These are phyloP conservation scores for Trichogramma dendrolimi DNA, from an alignment of 2,888 invertebrate species.

Conservation along the genomic window DNA sequence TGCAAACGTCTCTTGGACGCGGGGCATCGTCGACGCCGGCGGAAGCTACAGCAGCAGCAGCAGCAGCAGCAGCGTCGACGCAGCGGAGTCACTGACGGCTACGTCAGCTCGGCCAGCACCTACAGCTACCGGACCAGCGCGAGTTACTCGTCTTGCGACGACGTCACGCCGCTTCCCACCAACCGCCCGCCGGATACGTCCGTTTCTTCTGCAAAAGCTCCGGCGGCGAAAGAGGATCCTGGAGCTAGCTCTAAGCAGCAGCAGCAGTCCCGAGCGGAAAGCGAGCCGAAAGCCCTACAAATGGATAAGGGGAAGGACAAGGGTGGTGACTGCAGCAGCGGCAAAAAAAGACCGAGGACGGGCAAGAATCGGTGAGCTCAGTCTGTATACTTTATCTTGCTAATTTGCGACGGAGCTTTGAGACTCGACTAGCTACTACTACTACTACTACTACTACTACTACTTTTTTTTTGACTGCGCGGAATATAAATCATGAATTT, in stretches of 20 bases:
- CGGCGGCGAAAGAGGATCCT: neutral
- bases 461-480: no score
- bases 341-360: slow-evolving; percentile 23
- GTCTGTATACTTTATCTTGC: no score
- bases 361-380: slow-evolving; percentile 21
- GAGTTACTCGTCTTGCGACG: no score
- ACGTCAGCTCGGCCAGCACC: slow-evolving; percentile 39
- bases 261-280: neutral
- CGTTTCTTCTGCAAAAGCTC: neutral
- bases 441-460: no score
- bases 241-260: neutral
- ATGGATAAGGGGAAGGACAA: slow-evolving; percentile 1
- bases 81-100: slow-evolving; percentile 31
- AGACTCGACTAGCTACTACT: no score
- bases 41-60: slow-evolving; percentile 27
- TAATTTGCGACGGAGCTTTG: no score
- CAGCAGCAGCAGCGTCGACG: slow-evolving; percentile 9
- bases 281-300: neutral
- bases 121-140: slow-evolving; percentile 36
- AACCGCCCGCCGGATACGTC: neutral
- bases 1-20: slow-evolving; percentile 28
- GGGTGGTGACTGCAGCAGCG: slow-evolving; percentile 23
- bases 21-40: slow-evolving; percentile 23
- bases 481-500: no score
- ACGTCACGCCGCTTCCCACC: no score